Conservation (phyloP, 2,797 vertebrate genomes). For the Spinus pinus region DNA sequence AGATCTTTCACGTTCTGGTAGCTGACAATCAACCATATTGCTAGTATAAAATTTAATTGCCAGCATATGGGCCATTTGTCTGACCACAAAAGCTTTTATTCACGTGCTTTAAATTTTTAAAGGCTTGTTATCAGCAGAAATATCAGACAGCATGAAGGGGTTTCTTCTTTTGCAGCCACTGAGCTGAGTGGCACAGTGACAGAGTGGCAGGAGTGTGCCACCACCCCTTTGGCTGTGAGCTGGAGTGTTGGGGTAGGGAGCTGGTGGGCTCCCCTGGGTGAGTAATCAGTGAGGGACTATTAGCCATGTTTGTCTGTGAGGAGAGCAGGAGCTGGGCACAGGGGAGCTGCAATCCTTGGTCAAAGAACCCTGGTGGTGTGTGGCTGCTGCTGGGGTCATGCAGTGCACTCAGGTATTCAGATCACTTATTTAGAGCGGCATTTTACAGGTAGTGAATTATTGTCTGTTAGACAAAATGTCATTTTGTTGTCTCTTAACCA, state of each 20-base stretch:
- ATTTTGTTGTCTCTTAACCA: not conserved
- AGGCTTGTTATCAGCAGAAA: conserved; percentile 23
- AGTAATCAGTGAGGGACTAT: not conserved
- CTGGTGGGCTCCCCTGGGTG: not conserved
- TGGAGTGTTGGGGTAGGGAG: not conserved
- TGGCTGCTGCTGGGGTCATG: fast-evolving
- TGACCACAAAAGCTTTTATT: conserved; percentile 41
- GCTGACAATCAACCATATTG: not conserved
- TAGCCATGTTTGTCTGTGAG: not conserved
- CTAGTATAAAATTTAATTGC: not conserved
- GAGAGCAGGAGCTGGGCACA: not conserved
- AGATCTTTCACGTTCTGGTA: not conserved
- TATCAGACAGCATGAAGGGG: not conserved
- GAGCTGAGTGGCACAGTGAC: not conserved
- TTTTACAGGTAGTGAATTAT: not conserved
- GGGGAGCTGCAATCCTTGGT: not conserved
- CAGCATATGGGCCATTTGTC: not conserved
- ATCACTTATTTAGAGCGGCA: not conserved
- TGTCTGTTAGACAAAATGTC: not conserved
- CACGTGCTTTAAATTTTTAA: not conserved
- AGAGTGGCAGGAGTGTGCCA: not conserved
- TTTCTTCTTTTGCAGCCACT: not conserved
- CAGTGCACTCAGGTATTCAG: not conserved
- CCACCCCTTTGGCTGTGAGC: not conserved
- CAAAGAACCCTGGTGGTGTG: not conserved